Evolutionary conservation across 2,797 vertebrate genomes (phyloP).

Genomic region (Rhincodon typus): DNA sequence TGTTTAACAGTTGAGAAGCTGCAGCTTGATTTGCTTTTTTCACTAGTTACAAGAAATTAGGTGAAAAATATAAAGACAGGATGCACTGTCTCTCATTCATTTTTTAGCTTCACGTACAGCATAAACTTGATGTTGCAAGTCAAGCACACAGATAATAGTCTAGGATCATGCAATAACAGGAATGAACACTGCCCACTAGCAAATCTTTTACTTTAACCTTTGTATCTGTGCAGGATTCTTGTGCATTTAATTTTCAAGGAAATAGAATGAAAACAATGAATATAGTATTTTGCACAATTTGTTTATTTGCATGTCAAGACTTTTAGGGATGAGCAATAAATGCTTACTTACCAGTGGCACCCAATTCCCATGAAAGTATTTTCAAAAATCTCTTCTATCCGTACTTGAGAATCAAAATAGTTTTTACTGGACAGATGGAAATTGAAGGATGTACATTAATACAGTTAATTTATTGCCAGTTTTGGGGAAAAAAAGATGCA

Average conservation of each 20-base stretch:
- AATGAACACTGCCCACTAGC: slow-evolving; percentile 51
- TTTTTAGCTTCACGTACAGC: too few species aligned
- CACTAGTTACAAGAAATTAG: not conserved
- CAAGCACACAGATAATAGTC: slow-evolving; percentile 29
- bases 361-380: too few species aligned
- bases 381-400: too few species aligned
- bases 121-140: slow-evolving; percentile 15
- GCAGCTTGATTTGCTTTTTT: not conserved
- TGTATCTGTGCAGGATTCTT: slow-evolving; percentile 45
- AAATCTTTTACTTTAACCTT: slow-evolving; percentile 59
- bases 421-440: too few species aligned
- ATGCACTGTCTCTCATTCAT: not conserved
- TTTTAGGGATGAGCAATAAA: too few species aligned
- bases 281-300: too few species aligned
- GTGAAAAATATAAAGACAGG: not conserved
- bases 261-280: not conserved
- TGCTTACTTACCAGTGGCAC: too few species aligned
- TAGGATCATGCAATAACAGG: not conserved
- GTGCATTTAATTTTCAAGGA: not conserved
- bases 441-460: not conserved
- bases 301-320: too few species aligned
- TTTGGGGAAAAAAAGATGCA: not conserved
- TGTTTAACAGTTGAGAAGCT: slow-evolving; percentile 1
- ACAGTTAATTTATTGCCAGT: not conserved
- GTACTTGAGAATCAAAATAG: not conserved